These are phyloP conservation scores for Aradus depressus DNA, from an alignment of 2,888 invertebrate genomes.

Conservation along the genomic window DNA sequence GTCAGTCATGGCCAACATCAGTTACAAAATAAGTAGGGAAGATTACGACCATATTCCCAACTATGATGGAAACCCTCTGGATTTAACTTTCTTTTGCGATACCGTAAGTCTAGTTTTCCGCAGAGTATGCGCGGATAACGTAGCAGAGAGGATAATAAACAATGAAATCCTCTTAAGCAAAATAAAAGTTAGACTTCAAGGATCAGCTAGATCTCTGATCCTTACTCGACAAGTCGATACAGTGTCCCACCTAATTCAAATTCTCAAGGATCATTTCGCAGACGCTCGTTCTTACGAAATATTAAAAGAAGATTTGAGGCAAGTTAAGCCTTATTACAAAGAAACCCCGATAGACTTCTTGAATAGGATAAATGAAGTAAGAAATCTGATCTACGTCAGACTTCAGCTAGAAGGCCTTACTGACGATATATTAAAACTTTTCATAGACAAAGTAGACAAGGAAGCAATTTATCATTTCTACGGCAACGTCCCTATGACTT, in stretches of 20 bases:
- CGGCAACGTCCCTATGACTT: not conserved
- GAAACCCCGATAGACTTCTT: not conserved
- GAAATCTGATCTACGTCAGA: not conserved
- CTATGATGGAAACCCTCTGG: not conserved
- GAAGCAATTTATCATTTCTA: constrained; percentile 1
- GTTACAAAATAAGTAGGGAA: not conserved
- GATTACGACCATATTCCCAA: not conserved
- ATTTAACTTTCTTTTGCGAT: not conserved
- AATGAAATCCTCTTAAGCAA: not conserved
- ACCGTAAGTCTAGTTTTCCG: not conserved
- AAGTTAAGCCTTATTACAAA: not conserved
- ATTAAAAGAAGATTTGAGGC: not conserved
- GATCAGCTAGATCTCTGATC: not conserved
- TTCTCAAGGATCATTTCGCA: not conserved
- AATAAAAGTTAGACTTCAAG: not conserved
- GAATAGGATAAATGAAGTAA: not conserved
- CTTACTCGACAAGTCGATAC: not conserved
- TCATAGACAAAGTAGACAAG: not conserved
- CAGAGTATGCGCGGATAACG: not conserved
- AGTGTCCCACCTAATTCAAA: not conserved
- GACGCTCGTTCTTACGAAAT: not conserved
- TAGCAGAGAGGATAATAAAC: not conserved
- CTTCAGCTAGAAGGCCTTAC: not conserved
- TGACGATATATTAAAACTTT: not conserved
- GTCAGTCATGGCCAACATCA: too few species aligned